Percentiles rank a stretch among this genome's conserved stretches.
phyloP scores from a whole-genome alignment of 2,113 vertebrate genomes.

The Sprattus sprattus region DNA sequence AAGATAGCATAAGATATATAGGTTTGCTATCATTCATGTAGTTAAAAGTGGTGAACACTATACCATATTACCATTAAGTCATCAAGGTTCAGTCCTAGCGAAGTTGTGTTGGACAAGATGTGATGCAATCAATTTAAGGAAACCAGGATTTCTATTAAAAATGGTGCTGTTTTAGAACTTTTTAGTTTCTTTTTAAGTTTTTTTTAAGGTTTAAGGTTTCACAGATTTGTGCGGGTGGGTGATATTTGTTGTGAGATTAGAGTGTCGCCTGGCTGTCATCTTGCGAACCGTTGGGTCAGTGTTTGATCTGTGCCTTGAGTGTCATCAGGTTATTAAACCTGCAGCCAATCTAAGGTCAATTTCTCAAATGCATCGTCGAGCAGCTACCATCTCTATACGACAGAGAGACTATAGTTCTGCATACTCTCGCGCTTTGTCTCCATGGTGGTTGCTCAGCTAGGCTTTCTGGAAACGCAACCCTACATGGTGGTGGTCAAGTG shows the following conservation, averaged over 20 bases:
- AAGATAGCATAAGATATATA: not conserved
- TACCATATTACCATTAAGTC: not conserved
- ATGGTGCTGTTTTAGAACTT: conserved; percentile 18
- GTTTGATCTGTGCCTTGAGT: not conserved
- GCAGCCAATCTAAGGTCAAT: not conserved
- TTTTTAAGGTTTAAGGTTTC: not conserved
- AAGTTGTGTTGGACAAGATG: conserved; percentile 3
- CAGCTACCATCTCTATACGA: not conserved
- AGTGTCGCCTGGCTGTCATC: not conserved
- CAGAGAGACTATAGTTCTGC: too few relatives aligned
- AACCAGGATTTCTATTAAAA: not conserved
- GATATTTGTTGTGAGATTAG: not conserved
- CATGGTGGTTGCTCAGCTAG: not conserved
- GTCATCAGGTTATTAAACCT: not conserved
- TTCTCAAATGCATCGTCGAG: not conserved
- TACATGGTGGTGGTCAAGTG: not conserved
- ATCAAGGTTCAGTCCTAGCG: not conserved
- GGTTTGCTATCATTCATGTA: not conserved
- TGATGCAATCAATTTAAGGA: conserved; percentile 6
- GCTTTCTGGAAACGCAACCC: not conserved
- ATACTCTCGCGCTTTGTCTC: not conserved
- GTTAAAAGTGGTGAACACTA: not conserved
- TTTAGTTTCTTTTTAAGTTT: not conserved
- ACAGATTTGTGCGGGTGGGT: not conserved
- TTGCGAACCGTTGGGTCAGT: not conserved